Evolutionary conservation across 2,113 vertebrate genomes (phyloP).

Genomic region (Podarcis cretensis): DNA sequence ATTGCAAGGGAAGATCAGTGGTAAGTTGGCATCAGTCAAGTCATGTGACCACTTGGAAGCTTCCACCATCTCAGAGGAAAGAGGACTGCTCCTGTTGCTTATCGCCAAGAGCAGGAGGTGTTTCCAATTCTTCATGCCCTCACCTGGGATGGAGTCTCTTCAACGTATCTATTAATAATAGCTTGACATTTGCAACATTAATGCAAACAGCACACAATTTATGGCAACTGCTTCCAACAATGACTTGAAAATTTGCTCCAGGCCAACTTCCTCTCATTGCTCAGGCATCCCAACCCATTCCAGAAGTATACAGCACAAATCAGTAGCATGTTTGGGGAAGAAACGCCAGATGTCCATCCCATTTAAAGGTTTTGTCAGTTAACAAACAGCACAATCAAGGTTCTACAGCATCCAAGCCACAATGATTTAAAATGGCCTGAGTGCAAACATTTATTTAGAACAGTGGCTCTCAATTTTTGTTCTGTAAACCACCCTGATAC

Average conservation of each 20-base stretch:
- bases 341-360: conserved; percentile 27
- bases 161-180: neutral
- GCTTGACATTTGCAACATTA: neutral
- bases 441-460: conserved; percentile 30
- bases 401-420: conserved; percentile 20
- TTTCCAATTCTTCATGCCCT: too few species aligned
- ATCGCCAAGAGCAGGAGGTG: too few species aligned
- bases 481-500: too few species aligned
- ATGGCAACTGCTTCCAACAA: neutral
- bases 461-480: too few species aligned
- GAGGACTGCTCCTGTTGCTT: neutral
- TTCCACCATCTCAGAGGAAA: neutral
- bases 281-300: neutral
- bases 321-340: neutral
- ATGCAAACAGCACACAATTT: neutral
- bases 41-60: neutral
- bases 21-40: neutral
- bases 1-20: neutral
- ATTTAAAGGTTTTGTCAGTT: neutral
- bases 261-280: neutral
- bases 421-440: conserved; percentile 35
- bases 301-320: neutral
- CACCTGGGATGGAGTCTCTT: too few species aligned
- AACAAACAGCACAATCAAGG: neutral
- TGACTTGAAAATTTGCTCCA: neutral